Evolutionary conservation across 2,888 invertebrate species (phyloP).

Genomic region (Callyntrura sp.): DNA sequence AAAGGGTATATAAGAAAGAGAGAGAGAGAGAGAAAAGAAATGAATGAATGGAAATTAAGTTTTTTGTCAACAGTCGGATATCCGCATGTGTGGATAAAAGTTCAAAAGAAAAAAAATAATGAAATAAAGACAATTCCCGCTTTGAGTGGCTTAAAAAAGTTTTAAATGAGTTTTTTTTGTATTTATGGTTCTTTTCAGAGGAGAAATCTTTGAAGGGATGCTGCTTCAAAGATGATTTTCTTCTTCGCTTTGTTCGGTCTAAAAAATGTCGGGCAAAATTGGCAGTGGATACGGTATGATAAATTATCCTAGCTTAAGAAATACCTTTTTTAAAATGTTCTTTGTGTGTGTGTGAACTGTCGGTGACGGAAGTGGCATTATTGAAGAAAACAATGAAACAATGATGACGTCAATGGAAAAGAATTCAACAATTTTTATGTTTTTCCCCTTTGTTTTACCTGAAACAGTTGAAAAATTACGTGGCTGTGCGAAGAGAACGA

Average conservation of each 20-base stretch:
- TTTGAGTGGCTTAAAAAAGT: conserved; percentile 15
- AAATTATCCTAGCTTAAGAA: conserved; percentile 1
- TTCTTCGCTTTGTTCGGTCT: conserved; percentile 74
- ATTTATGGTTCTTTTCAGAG: conserved; percentile 55
- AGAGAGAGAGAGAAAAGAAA: neutral
- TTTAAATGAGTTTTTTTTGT: conserved; percentile 41
- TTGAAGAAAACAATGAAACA: neutral
- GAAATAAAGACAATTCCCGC: conserved; percentile 21
- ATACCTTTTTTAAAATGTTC: neutral
- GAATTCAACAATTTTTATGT: conserved; percentile 41
- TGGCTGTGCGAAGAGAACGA: conserved; percentile 67
- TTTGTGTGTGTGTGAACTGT: neutral
- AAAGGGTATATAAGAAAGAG: too few relatives aligned
- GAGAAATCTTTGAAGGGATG: conserved; percentile 76
- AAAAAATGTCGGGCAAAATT: conserved; percentile 74
- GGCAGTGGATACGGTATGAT: conserved; percentile 77
- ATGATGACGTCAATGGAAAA: neutral
- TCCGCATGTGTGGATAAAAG: conserved; percentile 62
- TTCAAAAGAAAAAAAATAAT: neutral
- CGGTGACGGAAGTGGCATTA: conserved; percentile 6
- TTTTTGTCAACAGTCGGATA: conserved; percentile 59
- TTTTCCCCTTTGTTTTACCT: neutral
- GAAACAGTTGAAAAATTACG: conserved; percentile 70
- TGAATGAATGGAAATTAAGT: conserved; percentile 54
- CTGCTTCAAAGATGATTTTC: conserved; percentile 72